Percentiles rank a stretch among this genome's conserved stretches.
Conservation (phyloP, 2,888 invertebrate genomes). For the Ypsolopha scabrella region DNA sequence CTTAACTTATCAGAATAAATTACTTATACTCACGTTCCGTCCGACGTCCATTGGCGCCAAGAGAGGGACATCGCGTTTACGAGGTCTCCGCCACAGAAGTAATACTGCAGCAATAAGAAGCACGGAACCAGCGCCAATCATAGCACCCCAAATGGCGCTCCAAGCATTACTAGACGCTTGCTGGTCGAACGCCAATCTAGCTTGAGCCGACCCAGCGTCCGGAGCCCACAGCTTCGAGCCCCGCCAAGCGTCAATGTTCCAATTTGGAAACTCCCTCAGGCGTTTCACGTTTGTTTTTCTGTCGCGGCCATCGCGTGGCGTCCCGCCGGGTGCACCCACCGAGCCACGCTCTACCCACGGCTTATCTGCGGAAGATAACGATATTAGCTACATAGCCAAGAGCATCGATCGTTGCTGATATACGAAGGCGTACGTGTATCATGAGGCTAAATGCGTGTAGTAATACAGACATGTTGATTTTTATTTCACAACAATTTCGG, state of each 20-base stretch:
- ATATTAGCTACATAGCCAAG: constrained; percentile 22
- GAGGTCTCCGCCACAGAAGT: constrained; percentile 42
- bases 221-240: constrained; percentile 8
- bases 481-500: neutral
- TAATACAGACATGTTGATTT: neutral
- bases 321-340: constrained; percentile 36
- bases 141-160: constrained; percentile 51
- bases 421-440: constrained; percentile 11
- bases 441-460: constrained; percentile 9
- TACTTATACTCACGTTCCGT: constrained; percentile 40
- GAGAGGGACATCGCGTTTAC: constrained; percentile 30
- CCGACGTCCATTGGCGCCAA: constrained; percentile 52
- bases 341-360: constrained; percentile 41
- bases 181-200: constrained; percentile 18
- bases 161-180: constrained; percentile 25
- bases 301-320: constrained; percentile 32
- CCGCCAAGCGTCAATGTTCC: constrained; percentile 4
- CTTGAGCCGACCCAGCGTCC: constrained; percentile 21
- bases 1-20: neutral
- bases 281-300: constrained; percentile 16
- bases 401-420: constrained; percentile 31
- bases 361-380: constrained; percentile 59
- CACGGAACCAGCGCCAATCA: constrained; percentile 49
- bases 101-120: constrained; percentile 42
- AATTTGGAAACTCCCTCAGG: constrained; percentile 12